These are phyloP conservation scores for Gibbula magus DNA, from an alignment of 2,888 invertebrate genomes.

Conservation along the genomic window DNA sequence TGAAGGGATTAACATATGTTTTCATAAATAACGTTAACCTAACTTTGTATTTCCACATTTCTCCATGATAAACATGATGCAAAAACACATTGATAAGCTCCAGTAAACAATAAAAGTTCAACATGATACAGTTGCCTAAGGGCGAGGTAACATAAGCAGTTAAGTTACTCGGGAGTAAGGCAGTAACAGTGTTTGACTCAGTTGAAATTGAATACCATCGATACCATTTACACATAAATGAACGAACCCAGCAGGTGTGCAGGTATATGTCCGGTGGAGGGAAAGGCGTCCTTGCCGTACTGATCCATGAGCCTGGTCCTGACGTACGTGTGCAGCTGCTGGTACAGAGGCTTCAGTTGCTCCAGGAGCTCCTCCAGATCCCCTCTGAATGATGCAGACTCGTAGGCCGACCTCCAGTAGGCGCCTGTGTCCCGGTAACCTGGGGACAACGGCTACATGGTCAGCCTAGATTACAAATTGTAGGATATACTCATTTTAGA, in stretches of 20 bases:
- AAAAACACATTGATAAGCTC: no score
- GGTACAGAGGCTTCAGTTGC: conserved; percentile 84
- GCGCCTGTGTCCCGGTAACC: conserved; percentile 91
- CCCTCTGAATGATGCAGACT: conserved; percentile 83
- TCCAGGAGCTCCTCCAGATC: conserved; percentile 77
- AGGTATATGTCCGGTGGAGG: conserved; percentile 85
- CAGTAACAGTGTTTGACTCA: no score
- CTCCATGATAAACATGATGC: no score
- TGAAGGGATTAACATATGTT: no score
- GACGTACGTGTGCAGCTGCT: conserved; percentile 87
- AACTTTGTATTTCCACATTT: no score
- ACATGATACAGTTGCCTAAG: no score
- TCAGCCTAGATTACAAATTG: no score
- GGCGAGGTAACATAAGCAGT: no score
- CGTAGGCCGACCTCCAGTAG: conserved; percentile 92
- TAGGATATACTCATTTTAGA: no score
- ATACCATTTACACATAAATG: neutral
- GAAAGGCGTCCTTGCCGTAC: conserved; percentile 83
- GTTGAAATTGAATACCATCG: neutral
- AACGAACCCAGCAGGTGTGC: conserved; percentile 85
- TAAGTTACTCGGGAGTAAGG: no score
- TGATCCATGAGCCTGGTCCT: conserved; percentile 81
- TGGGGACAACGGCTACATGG: conserved; percentile 67
- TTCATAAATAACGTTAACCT: no score
- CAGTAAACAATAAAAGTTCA: no score